A percentile compares a stretch with the other conserved stretches of the same genome.
Evolutionary conservation across 2,888 invertebrate species (phyloP).

Genomic region (Philopedon plagiatum): DNA sequence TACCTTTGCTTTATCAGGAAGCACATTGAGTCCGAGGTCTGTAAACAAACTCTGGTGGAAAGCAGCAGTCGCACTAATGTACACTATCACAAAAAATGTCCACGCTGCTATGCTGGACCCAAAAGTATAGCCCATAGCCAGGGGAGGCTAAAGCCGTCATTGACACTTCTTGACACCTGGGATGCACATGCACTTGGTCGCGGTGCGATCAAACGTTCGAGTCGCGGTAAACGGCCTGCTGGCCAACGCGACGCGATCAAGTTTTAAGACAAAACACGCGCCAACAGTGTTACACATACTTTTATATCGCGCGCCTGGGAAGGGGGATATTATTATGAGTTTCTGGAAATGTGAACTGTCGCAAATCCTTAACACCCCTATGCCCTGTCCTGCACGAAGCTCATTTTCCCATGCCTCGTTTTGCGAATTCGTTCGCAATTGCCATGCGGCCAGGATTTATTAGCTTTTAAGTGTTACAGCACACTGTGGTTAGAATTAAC

Average conservation of each 20-base stretch:
- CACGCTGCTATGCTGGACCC: slow-evolving; percentile 44
- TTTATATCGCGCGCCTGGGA: slow-evolving; percentile 46
- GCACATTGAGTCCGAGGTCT: slow-evolving; percentile 63
- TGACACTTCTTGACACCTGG: slow-evolving; percentile 40
- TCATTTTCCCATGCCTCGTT: slow-evolving; percentile 24
- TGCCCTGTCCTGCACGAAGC: neutral
- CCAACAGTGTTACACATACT: slow-evolving; percentile 25
- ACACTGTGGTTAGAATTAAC: neutral
- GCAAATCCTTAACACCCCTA: slow-evolving; percentile 23
- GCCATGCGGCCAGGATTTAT: neutral
- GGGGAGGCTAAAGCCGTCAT: slow-evolving; percentile 41
- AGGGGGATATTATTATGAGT: slow-evolving; percentile 27
- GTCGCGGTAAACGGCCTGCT: slow-evolving; percentile 23
- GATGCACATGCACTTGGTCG: slow-evolving; percentile 40
- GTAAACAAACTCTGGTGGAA: slow-evolving; percentile 60
- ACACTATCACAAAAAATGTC: slow-evolving; percentile 58
- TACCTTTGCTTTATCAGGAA: slow-evolving; percentile 66
- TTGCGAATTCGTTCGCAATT: slow-evolving; percentile 6
- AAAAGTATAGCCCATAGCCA: slow-evolving; percentile 49
- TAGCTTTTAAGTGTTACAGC: neutral
- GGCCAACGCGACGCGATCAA: slow-evolving; percentile 43
- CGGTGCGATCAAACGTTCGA: slow-evolving; percentile 37
- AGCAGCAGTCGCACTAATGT: slow-evolving; percentile 53
- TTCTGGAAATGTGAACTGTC: slow-evolving; percentile 6
- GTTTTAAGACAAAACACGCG: slow-evolving; percentile 47